A percentile compares a stretch with the other conserved stretches of the same genome.
phyloP scores from a whole-genome alignment of 2,888 invertebrate species.

The Lithophane ornitopus region DNA sequence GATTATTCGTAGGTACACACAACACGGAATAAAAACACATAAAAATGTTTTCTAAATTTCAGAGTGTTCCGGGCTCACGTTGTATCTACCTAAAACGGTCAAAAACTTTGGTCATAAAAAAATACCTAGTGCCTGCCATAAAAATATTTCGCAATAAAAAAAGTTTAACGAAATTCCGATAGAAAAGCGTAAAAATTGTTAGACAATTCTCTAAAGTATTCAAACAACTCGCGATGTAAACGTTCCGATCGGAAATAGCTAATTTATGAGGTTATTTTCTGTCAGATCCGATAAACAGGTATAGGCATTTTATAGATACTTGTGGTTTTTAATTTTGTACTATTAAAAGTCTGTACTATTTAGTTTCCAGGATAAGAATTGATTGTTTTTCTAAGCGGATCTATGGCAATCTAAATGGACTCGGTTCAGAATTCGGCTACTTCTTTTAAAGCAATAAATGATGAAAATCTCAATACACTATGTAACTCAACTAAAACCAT shows the following conservation, averaged over 20 bases:
- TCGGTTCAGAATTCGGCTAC: too few species aligned
- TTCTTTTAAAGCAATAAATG: too few species aligned
- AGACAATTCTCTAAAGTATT: slow-evolving; percentile 38
- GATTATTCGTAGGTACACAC: background rate
- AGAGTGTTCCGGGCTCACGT: slow-evolving; percentile 48
- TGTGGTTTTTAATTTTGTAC: slow-evolving; percentile 17
- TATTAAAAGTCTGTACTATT: background rate
- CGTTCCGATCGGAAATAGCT: slow-evolving; percentile 22
- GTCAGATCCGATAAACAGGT: slow-evolving; percentile 2
- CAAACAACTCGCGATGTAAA: slow-evolving; percentile 21
- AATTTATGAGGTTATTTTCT: slow-evolving; percentile 28
- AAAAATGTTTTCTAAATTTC: slow-evolving; percentile 56
- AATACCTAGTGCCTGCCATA: slow-evolving; percentile 64
- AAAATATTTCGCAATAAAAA: slow-evolving; percentile 73
- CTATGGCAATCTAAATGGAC: too few species aligned
- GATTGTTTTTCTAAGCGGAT: background rate
- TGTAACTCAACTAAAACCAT: slow-evolving; percentile 3
- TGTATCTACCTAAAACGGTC: slow-evolving; percentile 62
- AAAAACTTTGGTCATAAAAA: slow-evolving; percentile 72
- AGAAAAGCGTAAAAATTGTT: slow-evolving; percentile 42
- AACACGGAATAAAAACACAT: slow-evolving; percentile 41
- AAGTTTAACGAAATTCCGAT: slow-evolving; percentile 62
- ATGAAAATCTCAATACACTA: background rate
- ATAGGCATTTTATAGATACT: background rate
- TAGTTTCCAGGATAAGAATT: background rate